These are phyloP conservation scores for Micrastur ruficollis DNA, from an alignment of 2,797 vertebrate species.

Conservation along the genomic window DNA sequence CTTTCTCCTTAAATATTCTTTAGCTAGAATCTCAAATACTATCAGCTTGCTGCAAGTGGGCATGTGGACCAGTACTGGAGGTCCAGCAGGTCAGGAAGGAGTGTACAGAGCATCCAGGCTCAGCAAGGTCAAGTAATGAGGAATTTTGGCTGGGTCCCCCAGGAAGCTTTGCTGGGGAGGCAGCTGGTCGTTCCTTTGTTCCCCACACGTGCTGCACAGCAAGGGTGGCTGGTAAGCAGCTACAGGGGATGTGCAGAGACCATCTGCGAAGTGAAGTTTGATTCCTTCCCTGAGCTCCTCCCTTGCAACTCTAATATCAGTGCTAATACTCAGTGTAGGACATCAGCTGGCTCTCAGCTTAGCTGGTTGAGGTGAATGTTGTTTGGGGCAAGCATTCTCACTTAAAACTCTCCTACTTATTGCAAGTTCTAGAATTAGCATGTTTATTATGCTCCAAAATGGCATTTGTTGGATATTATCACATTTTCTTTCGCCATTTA, in stretches of 20 bases:
- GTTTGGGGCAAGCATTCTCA: neutral
- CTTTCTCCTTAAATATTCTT: neutral
- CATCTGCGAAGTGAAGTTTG: neutral
- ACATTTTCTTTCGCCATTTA: neutral
- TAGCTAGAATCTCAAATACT: neutral
- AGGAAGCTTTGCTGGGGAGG: neutral
- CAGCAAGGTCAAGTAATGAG: neutral
- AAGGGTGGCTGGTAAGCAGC: neutral
- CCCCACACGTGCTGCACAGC: neutral
- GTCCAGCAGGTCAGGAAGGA: neutral
- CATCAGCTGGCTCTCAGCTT: neutral
- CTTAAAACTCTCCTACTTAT: neutral
- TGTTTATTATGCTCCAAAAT: neutral
- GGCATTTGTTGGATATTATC: neutral
- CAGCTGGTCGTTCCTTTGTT: neutral
- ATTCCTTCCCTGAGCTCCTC: neutral
- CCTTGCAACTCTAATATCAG: neutral
- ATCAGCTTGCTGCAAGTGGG: neutral
- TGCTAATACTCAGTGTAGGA: neutral
- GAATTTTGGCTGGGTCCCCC: neutral
- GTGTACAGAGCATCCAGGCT: neutral
- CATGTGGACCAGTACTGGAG: fast-evolving
- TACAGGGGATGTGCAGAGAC: fast-evolving
- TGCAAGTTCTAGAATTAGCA: neutral
- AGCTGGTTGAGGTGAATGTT: neutral